A percentile compares a stretch with the other conserved stretches of the same genome.
phyloP scores from a whole-genome alignment of 1,140 invertebrate species.

The Rhynchophorus ferrugineus region DNA sequence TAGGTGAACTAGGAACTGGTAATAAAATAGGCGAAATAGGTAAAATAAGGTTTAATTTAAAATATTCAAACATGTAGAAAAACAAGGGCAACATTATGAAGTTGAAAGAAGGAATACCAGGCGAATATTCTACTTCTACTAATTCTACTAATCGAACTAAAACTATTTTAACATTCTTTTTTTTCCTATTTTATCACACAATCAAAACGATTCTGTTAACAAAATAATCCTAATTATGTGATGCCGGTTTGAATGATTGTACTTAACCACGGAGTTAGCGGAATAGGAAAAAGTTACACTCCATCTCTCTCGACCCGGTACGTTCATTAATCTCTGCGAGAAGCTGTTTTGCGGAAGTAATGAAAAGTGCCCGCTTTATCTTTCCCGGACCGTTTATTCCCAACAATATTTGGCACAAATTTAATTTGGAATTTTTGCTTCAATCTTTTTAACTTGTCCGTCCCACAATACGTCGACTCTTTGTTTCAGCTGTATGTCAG shows the following conservation, averaged over 20 bases:
- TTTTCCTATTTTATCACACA: no score
- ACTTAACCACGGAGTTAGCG: background rate
- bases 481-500: background rate
- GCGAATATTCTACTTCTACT: no score
- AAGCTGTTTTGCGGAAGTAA: slow-evolving; percentile 7
- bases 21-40: no score
- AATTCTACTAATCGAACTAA: no score
- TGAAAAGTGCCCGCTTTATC: slow-evolving; percentile 8
- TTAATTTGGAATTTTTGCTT: slow-evolving; percentile 3
- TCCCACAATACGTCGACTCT: background rate
- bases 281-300: background rate
- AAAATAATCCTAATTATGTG: no score
- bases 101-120: no score
- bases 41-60: no score
- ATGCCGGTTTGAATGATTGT: background rate
- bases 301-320: background rate
- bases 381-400: slow-evolving; percentile 5
- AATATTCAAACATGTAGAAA: no score
- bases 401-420: slow-evolving; percentile 10
- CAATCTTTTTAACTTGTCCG: background rate
- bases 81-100: no score
- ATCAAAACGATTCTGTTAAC: no score
- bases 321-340: slow-evolving; percentile 1
- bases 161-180: no score
- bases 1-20: no score